These are phyloP conservation scores for Characodon lateralis DNA, from an alignment of 2,797 vertebrate genomes.

Conservation along the genomic window DNA sequence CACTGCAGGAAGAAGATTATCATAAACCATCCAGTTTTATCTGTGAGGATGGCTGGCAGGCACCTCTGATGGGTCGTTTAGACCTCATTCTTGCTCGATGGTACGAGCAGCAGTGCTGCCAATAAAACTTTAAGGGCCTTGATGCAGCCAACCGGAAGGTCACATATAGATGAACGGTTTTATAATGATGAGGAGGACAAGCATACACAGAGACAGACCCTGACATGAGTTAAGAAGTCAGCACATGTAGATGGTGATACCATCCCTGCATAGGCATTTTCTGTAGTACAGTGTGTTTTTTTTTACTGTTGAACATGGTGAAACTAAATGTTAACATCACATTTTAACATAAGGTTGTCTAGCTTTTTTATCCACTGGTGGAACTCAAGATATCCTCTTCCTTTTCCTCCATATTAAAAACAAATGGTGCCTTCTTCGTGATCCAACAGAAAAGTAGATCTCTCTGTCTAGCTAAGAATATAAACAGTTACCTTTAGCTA, in stretches of 20 bases:
- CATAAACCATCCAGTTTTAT: conserved; percentile 48
- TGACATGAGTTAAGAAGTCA: conserved; percentile 1
- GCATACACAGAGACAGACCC: conserved; percentile 10
- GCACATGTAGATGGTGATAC: neutral
- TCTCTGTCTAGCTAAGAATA: too few relatives aligned
- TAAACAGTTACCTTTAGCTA: too few relatives aligned
- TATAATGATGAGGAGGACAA: conserved; percentile 38
- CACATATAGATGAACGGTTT: conserved; percentile 43
- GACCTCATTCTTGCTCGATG: conserved; percentile 44
- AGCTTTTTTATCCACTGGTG: too few relatives aligned
- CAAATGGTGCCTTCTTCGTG: too few relatives aligned
- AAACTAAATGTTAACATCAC: neutral
- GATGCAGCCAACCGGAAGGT: conserved; percentile 33
- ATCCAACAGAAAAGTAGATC: too few relatives aligned
- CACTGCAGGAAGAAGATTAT: conserved; percentile 45
- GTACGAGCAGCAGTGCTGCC: conserved; percentile 38
- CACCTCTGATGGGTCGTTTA: conserved; percentile 48
- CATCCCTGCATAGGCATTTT: neutral
- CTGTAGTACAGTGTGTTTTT: neutral
- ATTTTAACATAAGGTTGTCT: too few relatives aligned
- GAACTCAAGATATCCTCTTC: too few relatives aligned
- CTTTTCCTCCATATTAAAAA: too few relatives aligned
- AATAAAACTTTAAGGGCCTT: conserved; percentile 61
- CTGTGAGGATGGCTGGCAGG: conserved; percentile 17
- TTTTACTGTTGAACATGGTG: neutral